These are phyloP conservation scores for Cryptosula pallasiana DNA, from an alignment of 2,888 invertebrate species.

Conservation along the genomic window DNA sequence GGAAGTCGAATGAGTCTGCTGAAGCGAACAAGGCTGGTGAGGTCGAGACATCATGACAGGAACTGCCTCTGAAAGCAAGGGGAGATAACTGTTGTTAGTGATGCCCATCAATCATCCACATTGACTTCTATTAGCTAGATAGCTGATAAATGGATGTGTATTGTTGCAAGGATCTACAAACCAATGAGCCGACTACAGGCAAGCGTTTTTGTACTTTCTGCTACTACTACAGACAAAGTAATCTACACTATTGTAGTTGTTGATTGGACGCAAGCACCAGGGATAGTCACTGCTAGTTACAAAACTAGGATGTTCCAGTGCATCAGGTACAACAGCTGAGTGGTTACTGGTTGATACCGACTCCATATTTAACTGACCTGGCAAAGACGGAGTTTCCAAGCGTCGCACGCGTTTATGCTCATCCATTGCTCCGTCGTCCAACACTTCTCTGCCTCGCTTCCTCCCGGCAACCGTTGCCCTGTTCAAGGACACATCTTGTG, in stretches of 20 bases:
- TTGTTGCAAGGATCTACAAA: not conserved
- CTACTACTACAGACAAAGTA: not conserved
- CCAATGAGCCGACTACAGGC: not conserved
- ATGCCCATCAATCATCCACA: not conserved
- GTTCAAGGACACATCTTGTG: constrained; percentile 29
- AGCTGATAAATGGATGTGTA: not conserved
- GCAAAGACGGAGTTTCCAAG: not conserved
- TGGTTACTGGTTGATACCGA: not conserved
- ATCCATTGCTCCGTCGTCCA: not conserved
- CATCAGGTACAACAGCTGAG: not conserved
- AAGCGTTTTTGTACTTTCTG: constrained; percentile 2
- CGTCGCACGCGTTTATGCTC: not conserved
- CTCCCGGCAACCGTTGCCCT: constrained; percentile 33
- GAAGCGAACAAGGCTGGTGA: not conserved
- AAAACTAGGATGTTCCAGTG: not conserved
- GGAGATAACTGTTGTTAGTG: too few species aligned
- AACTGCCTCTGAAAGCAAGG: not conserved
- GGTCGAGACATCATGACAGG: not conserved
- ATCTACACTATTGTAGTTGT: not conserved
- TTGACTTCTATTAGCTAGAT: not conserved
- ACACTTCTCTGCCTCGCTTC: constrained; percentile 38
- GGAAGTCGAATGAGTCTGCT: constrained; percentile 27
- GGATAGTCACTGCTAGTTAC: not conserved
- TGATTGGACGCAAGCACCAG: too few species aligned
- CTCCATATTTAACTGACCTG: not conserved